Evolutionary conservation across 2,888 invertebrate genomes (phyloP), one percentile per base, ranked within the genome.

Genomic region (Trypoxylon attenuatum): DNA sequence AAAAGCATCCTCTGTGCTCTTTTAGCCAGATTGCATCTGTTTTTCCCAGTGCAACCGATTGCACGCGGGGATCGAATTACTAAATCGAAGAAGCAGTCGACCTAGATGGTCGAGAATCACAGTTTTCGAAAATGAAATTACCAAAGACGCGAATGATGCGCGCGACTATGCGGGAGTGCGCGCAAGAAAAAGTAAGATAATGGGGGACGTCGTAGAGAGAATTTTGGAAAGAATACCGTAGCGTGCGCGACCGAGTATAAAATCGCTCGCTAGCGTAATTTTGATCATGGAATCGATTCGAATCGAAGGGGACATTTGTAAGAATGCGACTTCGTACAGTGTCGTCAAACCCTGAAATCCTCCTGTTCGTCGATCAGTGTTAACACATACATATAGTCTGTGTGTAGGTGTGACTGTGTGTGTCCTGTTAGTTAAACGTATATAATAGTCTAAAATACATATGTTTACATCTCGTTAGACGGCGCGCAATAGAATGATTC

Each of bases 391-490:
- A 64, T 71, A 38, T 67, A 43, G n/a, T 23, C 41, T 55, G 41
- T 60, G 51, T 69, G 39, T 13, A 46, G 21, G 49, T 5, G 54
- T 57, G 46, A 47, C 50, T 64, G 64, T 43, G 64, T 68, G 65
- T 73, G 73, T 67, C 71, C 59, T 69, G 71, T 73, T 77, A 72
- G 72, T 84, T 80, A 81, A 80, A 81, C 81, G 78, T 82, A 84
- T 77, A 75, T 71, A 74, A 82, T 85, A 85, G 81, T 82, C 86
- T 86, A 84, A 85, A 85, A 85, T 85, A 85, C 84, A 77, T 82
- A 85, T 81, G 81, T 84, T 84, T 83, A 84, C 83, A 85, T 81
- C 80, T 84, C 82, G 83, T 81, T 83, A 84, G 83, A 84, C 79
- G 81, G 77, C 78, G 78, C 74, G 78, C 78, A 76, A 76, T 80